These are phyloP conservation scores for Seira ritae DNA, from an alignment of 2,888 invertebrate genomes.

Conservation along the genomic window DNA sequence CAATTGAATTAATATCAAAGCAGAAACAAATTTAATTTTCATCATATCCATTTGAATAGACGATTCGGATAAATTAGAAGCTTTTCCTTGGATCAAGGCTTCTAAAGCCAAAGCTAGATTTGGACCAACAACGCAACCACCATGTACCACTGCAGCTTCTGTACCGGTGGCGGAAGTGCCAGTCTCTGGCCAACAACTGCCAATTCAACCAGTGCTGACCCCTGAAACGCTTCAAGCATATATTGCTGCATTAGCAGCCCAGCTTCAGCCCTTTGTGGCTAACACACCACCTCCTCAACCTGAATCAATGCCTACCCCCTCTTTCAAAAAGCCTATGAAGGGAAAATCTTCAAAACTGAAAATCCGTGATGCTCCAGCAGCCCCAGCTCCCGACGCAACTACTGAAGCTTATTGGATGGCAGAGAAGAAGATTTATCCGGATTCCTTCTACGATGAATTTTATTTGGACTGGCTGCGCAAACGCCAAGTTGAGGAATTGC, in stretches of 20 bases:
- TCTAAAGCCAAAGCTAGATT: conserved; percentile 37
- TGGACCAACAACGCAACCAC: conserved; percentile 32
- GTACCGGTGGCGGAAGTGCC: neutral
- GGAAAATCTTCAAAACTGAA: conserved; percentile 39
- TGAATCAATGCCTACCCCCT: neutral
- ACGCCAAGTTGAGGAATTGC: conserved; percentile 27
- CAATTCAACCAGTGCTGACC: conserved; percentile 7
- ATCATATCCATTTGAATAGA: too few relatives aligned
- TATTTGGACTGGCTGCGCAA: conserved; percentile 64
- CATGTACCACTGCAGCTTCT: neutral
- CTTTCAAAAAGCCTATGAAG: conserved; percentile 25
- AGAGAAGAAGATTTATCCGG: conserved; percentile 54
- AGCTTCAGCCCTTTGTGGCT: conserved; percentile 8
- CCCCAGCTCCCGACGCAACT: neutral
- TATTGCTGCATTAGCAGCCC: conserved; percentile 30
- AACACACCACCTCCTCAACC: neutral
- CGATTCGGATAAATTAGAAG: conserved; percentile 30
- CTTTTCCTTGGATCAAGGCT: conserved; percentile 50
- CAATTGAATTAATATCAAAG: too few relatives aligned
- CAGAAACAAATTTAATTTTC: too few relatives aligned
- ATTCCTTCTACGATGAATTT: conserved; percentile 58
- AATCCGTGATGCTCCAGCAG: neutral
- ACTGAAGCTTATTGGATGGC: conserved; percentile 33
- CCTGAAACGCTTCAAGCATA: conserved; percentile 32
- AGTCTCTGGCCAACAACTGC: conserved; percentile 6